Conservation (phyloP, 2,797 vertebrate genomes). For the Muscicapa comitata region DNA sequence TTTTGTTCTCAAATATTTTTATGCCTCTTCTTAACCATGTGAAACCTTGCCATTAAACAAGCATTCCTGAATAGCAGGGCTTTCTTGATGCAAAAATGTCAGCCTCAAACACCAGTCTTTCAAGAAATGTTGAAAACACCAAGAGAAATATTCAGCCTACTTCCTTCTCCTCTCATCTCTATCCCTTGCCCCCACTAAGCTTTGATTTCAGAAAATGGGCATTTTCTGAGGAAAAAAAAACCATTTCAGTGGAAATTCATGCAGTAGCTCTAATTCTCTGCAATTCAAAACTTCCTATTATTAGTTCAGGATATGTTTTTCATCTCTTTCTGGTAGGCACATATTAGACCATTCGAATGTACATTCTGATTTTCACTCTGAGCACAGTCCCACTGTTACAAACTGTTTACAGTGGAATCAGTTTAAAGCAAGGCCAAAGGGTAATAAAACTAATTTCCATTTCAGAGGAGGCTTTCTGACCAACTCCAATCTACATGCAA, state of each 20-base stretch:
- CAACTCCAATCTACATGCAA: background rate
- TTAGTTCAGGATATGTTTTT: background rate
- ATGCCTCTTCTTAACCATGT: background rate
- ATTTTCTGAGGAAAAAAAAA: background rate
- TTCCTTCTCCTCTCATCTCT: background rate
- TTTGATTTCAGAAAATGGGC: background rate
- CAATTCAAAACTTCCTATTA: background rate
- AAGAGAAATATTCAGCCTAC: background rate
- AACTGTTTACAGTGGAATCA: background rate
- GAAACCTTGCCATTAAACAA: background rate
- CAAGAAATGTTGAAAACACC: background rate
- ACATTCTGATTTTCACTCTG: background rate
- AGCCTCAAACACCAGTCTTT: background rate
- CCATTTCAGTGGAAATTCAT: background rate
- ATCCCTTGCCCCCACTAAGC: background rate
- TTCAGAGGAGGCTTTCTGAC: background rate
- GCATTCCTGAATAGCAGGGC: background rate
- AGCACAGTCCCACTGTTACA: background rate
- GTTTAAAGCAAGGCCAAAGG: background rate
- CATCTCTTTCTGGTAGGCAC: background rate
- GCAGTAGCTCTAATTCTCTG: background rate
- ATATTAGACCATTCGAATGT: background rate
- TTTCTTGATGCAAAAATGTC: background rate
- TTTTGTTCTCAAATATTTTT: background rate
- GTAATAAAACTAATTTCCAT: background rate